Evolutionary conservation across 2,113 vertebrate genomes (phyloP), one percentile per base, ranked within the genome.

Genomic region (Pachycephala philippinensis): DNA sequence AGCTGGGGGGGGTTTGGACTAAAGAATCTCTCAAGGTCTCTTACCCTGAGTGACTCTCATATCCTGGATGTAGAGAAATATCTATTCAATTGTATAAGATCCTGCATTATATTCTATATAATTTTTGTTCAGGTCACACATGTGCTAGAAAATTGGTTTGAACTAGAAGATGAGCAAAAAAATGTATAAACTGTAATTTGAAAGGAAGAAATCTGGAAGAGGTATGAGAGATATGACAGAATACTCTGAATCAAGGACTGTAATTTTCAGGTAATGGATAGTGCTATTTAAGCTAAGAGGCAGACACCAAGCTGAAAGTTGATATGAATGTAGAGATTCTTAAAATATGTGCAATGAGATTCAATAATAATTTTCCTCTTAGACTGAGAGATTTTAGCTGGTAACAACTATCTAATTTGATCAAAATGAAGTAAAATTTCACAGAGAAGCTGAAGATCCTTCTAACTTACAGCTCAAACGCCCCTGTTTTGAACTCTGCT

Each of bases 211-310:
- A 15, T 66, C 59, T 92, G 40, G 24, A 90, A 89, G 20, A 72
- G 18, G 15, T 72, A 60, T 30, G 57, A 86, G 26, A 44, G 31
- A n/a, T 69, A 57, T 74, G 54, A 70, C 17, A 80, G 78, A 95
- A 69, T 33, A 31, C 15, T 71, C 15, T 42, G 47, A 92, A 69
- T 91, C 60, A 78, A 91, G 72, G 64, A 53, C 87, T 7, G 5
- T 59, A 94, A 95, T 93, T 47, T 84, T 93, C 68, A 84, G 35
- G 31, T 82, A 95, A 75, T 39, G 42, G 60, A 81, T 70, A 82
- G 70, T 89, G 42, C 35, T 89, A 77, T 91, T 95, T 81, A 91
- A 84, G n/a, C 22, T 89, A 74, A 94, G 89, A 87, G 13, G 19
- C 56, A 74, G 37, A 84, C 90, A 74, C 68, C 45, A 42, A 81